These are phyloP conservation scores for Brachirus orientalis DNA, from an alignment of 2,113 vertebrate genomes.

Conservation along the genomic window DNA sequence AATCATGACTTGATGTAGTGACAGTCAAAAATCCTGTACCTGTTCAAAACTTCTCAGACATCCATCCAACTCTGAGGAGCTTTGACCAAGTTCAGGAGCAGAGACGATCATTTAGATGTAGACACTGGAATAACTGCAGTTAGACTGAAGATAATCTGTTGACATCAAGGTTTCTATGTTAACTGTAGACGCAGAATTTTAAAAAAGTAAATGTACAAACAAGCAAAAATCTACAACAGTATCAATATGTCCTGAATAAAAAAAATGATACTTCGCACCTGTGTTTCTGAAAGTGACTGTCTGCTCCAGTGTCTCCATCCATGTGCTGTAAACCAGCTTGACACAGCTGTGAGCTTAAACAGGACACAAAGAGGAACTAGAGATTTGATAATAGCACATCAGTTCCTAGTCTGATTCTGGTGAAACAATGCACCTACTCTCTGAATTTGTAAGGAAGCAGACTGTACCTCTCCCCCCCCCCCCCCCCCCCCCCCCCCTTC, in stretches of 20 bases:
- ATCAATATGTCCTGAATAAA: not conserved
- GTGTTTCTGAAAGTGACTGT: not conserved
- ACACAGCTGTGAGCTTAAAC: conserved; percentile 61
- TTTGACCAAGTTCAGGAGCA: conserved; percentile 85
- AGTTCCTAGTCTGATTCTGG: conserved; percentile 75
- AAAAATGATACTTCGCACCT: conserved; percentile 34
- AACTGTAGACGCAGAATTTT: not conserved
- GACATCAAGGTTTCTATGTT: too few species aligned
- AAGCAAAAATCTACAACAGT: not conserved
- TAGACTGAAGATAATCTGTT: too few species aligned
- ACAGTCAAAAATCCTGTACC: conserved; percentile 75
- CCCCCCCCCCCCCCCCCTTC: conserved; percentile 7
- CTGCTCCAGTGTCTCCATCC: conserved; percentile 1
- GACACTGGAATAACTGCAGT: not conserved
- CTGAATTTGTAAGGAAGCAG: conserved; percentile 60
- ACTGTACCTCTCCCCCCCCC: conserved; percentile 19
- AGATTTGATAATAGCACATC: conserved; percentile 48
- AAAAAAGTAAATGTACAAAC: too few species aligned
- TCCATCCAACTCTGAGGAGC: conserved; percentile 78
- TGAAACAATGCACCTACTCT: conserved; percentile 77
- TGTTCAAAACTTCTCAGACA: conserved; percentile 82
- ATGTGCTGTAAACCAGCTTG: not conserved
- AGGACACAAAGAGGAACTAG: conserved; percentile 68
- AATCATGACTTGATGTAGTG: not conserved
- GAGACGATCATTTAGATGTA: conserved; percentile 38